Base-by-base conservation (phyloP, 2,888 invertebrate genomes). In the Yponomeuta cagnagella region DNA sequence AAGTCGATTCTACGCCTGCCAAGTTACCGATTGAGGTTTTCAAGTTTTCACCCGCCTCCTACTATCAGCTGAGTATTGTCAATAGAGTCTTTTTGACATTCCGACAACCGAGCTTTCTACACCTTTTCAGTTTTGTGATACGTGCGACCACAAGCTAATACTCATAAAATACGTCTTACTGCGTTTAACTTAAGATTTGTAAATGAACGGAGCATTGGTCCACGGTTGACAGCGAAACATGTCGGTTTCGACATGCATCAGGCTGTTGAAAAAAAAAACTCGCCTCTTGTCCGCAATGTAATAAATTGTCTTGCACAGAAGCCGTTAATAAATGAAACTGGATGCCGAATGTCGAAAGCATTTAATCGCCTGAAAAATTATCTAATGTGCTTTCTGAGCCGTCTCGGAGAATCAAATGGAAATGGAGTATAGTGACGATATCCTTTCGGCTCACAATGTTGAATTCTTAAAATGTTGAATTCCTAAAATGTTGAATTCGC, bases 231-330 rank as follows among this genome's bases (percentile, higher is more conserved):
- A 65, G 65, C 33, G 5, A 30, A 30, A 65, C 65, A 31, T 30
- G 33, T 31, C 65, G 30, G 65, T 65, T 65, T 30, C 65, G 65
- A 65, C 65, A 65, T 12, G 65, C 65, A 31, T 65, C 65, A 65
- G 3, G 65, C 5, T 2, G 65, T 23, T 31, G 23, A 23, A 23
- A 10, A 65, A 65, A 65, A 65, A 65, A 65, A 65, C 65, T 30
- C 33, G 10, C 3, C 3, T 65, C 65, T 64, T 64, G 65, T 31
- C 31, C 65, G 65, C 65, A 8, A 10, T 64, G 64, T 30, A 23
- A 64, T 64, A 58, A 58, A 58, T 58, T 58, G 15, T 15, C 15
- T 58, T 58, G 52, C 52, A 58, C 52, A 58, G 52, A 15, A 58
- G 52, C 15, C 15, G 52, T 58, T 58, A 15, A 58, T 5, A 15